phyloP scores from a whole-genome alignment of 2,888 invertebrate species.

The Carabus problematicus region DNA sequence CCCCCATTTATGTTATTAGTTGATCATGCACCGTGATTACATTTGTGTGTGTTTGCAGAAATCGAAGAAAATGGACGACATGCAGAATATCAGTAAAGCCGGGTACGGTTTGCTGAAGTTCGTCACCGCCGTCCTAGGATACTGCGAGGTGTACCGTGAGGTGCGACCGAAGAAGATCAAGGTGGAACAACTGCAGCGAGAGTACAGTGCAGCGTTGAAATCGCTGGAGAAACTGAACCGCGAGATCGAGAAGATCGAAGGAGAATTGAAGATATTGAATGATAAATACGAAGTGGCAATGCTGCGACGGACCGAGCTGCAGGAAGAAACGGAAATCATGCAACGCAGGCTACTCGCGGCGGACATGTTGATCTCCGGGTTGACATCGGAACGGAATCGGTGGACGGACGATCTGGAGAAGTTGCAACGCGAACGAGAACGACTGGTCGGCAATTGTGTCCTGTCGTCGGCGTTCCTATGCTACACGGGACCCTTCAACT shows the following conservation, averaged over 20 bases:
- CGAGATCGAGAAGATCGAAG: conserved; percentile 77
- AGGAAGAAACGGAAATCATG: conserved; percentile 84
- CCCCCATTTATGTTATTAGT: neutral
- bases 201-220: conserved; percentile 68
- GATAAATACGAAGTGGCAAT: conserved; percentile 80
- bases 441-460: conserved; percentile 85
- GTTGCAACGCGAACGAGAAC: conserved; percentile 73
- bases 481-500: conserved; percentile 88
- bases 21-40: neutral
- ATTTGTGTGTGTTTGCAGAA: conserved; percentile 50
- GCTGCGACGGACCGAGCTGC: conserved; percentile 69
- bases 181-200: conserved; percentile 78
- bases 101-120: conserved; percentile 86
- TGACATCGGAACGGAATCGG: conserved; percentile 82
- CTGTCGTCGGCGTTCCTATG: conserved; percentile 82
- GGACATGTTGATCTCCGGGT: conserved; percentile 84
- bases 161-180: conserved; percentile 86
- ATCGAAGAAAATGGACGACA: conserved; percentile 77
- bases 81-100: conserved; percentile 84
- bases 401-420: conserved; percentile 81
- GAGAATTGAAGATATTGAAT: conserved; percentile 72
- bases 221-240: conserved; percentile 75
- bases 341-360: conserved; percentile 82
- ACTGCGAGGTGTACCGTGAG: conserved; percentile 86
- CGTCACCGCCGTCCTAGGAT: conserved; percentile 86